Conservation (phyloP, 2,113 vertebrate species). For the Cyprinodon brontotheroides region DNA sequence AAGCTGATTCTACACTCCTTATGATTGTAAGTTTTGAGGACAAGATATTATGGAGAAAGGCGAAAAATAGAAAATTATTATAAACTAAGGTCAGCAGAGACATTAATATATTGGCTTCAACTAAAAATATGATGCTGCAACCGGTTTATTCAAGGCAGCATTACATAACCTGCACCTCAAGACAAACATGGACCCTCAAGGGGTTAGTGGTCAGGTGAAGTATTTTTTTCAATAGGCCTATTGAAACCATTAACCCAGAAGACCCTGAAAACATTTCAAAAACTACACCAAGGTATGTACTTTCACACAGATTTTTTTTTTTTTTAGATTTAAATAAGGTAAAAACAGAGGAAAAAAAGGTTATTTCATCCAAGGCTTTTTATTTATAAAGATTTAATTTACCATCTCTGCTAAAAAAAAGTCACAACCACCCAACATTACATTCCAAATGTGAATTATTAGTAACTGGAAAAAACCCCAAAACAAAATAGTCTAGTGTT, state of each 20-base stretch:
- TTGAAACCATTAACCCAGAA: background rate
- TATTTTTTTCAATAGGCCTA: no score
- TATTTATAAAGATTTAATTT: no score
- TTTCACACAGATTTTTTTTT: background rate
- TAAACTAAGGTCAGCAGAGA: background rate
- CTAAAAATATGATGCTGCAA: background rate
- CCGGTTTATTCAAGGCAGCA: background rate
- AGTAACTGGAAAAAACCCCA: background rate
- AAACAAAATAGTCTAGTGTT: background rate
- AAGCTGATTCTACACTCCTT: no score
- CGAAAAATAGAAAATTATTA: no score
- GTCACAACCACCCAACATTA: background rate
- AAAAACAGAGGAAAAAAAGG: background rate
- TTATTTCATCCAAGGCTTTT: background rate
- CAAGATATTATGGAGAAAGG: no score
- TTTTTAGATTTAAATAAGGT: background rate
- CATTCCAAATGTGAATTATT: background rate
- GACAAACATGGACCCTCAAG: background rate
- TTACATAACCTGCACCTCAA: background rate
- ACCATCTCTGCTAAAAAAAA: background rate
- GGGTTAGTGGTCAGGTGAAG: background rate
- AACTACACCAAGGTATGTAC: background rate
- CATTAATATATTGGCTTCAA: background rate
- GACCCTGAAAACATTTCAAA: background rate
- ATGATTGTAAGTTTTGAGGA: no score